These are phyloP conservation scores for Saccopteryx bilineata DNA, from an alignment of 2,113 vertebrate species.

Conservation along the genomic window DNA sequence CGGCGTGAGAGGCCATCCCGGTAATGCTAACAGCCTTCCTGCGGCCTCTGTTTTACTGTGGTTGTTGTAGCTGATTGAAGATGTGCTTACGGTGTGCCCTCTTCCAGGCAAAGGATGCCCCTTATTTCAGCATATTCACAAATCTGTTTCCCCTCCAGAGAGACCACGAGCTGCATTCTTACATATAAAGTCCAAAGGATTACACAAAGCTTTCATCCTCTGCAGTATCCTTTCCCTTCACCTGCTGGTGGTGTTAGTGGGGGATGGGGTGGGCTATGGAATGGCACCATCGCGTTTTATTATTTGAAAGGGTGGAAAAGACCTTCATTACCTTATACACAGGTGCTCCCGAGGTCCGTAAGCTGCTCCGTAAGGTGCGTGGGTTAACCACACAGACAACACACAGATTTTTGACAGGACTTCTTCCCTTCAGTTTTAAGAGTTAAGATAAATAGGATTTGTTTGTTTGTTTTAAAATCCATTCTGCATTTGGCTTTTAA, in stretches of 20 bases:
- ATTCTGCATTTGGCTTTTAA: constrained; percentile 44
- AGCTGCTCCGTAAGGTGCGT: background rate
- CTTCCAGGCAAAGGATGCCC: constrained; percentile 56
- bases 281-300: constrained; percentile 41
- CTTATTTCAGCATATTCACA: constrained; percentile 49
- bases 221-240: constrained; percentile 72
- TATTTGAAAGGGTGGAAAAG: constrained; percentile 16
- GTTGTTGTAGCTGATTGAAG: constrained; percentile 54
- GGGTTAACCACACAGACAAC: background rate
- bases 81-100: constrained; percentile 65
- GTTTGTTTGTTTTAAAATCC: background rate
- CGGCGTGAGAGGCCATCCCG: constrained; percentile 64
- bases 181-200: constrained; percentile 35
- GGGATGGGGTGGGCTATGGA: constrained; percentile 58
- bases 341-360: constrained; percentile 29
- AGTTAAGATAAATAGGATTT: background rate
- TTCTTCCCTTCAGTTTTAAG: background rate
- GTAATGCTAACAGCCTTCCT: constrained; percentile 69
- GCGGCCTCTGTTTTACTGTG: constrained; percentile 66
- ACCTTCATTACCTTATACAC: constrained; percentile 24
- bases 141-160: constrained; percentile 49
- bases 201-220: constrained; percentile 71
- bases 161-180: constrained; percentile 58
- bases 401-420: background rate
- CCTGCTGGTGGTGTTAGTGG: constrained; percentile 64